Percentiles rank a stretch among this genome's conserved stretches.
Evolutionary conservation across 2,113 vertebrate genomes (phyloP).

Genomic region (Toxotes jaculatrix): DNA sequence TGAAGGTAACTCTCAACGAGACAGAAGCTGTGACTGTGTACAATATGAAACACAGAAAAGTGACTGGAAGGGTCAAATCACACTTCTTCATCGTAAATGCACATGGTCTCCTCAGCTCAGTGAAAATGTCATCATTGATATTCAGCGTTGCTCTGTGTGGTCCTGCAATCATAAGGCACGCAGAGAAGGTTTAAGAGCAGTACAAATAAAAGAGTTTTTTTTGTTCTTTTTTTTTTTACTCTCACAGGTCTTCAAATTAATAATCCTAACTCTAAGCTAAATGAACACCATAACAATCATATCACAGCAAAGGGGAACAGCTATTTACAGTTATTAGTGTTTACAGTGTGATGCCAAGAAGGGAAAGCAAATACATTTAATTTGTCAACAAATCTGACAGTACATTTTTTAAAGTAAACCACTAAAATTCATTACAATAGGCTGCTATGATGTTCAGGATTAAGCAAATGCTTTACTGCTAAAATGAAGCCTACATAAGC

Average conservation of each 20-base stretch:
- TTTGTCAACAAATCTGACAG: neutral
- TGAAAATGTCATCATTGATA: constrained; percentile 24
- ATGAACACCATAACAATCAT: neutral
- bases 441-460: neutral
- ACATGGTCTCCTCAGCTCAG: constrained; percentile 1
- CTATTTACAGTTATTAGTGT: neutral
- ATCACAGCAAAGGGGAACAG: neutral
- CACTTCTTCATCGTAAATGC: constrained; percentile 8
- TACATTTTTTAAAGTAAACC: neutral
- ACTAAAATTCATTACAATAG: neutral
- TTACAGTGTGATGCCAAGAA: neutral
- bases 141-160: constrained; percentile 29
- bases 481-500: neutral
- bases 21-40: neutral
- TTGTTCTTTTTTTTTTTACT: neutral
- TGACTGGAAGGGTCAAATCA: neutral
- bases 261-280: neutral
- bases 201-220: neutral
- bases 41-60: constrained; percentile 6
- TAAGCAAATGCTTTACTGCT: neutral
- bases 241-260: neutral
- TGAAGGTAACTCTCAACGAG: constrained; percentile 21
- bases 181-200: constrained; percentile 2
- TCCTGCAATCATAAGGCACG: neutral
- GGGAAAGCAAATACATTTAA: neutral